Base-by-base conservation (phyloP, 2,113 vertebrate species). In the Semicossyphus pulcher region DNA sequence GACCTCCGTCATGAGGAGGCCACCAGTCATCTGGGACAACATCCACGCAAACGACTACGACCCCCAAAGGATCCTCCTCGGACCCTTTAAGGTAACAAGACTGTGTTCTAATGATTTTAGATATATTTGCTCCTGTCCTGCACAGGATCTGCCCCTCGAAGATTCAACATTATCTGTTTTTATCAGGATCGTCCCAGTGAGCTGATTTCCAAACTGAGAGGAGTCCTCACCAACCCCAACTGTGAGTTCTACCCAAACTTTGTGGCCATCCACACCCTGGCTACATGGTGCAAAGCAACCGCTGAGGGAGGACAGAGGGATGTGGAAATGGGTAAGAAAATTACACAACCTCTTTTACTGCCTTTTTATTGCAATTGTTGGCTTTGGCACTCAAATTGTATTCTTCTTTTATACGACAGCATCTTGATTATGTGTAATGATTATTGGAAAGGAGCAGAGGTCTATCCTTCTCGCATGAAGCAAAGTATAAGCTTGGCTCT, bases 201-300 rank as follows among this genome's bases (percentile, higher is more conserved):
- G 67, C 96, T 99, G 60, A 97, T 99, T 54, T 95, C 97, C 29
- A 95, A 95, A 41, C 93, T 99, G 20, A 95, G 94, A 89, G 98
- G 98, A 28, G 96, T 99, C 49, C 94, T 99, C 72, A 98, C 97
- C 45, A 99, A 99, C 91, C 98, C 98, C 23, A 99, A 99, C 89
- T 99, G 98, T 90, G 98, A 99, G 95, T 99, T 98, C 91, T 94
- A 98, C 93, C 95, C 95, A n/a, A 99, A 99, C 58, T 99, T 96
- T 32, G 95, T 99, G 83, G 97, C 97, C 56, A 95, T 99, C 90
- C 98, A 99, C 79, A 98, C 97, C 0, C 93, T 99, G 76, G 96
- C 96, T 0, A 98, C 96, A 0, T 99, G 98, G 98, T 99, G 98
- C 91, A 97, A 95, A 83, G 95, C 96, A 56, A 93, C 94, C 47